A percentile compares a stretch with the other conserved stretches of the same genome.
These are phyloP conservation scores for Sycophila sp. DNA, from an alignment of 1,140 invertebrate species.

Conservation along the genomic window DNA sequence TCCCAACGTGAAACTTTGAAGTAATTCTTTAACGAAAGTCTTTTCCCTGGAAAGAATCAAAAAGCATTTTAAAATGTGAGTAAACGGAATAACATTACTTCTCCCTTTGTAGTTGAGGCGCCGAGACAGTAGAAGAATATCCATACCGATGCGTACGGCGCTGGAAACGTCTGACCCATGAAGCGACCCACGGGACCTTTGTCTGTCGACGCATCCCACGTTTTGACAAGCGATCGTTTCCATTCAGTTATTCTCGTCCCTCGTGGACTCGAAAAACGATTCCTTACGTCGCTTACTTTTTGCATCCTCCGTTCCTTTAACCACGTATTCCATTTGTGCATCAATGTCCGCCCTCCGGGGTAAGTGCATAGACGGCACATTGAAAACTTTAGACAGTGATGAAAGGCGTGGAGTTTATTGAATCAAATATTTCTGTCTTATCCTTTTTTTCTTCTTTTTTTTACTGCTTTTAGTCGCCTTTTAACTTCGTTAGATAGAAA, in stretches of 20 bases:
- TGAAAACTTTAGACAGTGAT: conserved; percentile 17
- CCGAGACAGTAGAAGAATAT: background rate
- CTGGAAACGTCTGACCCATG: background rate
- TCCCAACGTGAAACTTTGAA: too few species aligned
- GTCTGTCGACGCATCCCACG: background rate
- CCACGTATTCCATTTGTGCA: conserved; percentile 7
- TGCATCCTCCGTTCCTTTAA: too few species aligned
- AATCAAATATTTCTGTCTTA: too few species aligned
- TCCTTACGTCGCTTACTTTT: too few species aligned
- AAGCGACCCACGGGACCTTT: too few species aligned
- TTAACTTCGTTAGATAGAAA: background rate
- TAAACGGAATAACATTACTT: too few species aligned
- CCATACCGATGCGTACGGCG: background rate
- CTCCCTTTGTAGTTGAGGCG: background rate
- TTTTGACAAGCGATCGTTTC: background rate
- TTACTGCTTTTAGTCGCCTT: background rate
- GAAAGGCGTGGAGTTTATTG: conserved; percentile 2
- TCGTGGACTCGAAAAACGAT: background rate
- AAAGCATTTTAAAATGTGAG: background rate
- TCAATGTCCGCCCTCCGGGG: background rate
- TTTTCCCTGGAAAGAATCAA: too few species aligned
- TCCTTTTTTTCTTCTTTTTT: background rate
- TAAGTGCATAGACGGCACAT: background rate
- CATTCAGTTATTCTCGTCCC: background rate
- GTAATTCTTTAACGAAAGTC: too few species aligned